Evolutionary conservation across 1,140 invertebrate species (phyloP), one percentile per base, ranked within the genome.

Genomic region (Scaptomyza pallida): DNA sequence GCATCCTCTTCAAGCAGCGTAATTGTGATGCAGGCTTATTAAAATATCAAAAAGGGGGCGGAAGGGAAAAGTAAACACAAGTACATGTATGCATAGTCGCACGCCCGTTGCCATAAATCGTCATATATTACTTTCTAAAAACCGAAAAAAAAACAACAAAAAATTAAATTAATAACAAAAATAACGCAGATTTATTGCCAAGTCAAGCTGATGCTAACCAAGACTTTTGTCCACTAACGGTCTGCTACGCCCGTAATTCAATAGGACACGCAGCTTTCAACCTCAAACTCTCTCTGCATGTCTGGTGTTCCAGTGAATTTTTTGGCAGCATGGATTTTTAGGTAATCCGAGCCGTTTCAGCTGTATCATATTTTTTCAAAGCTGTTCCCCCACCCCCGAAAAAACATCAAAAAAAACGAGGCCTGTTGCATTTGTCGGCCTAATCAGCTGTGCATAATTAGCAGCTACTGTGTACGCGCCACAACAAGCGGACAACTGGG

Each of bases 371-470:
- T 85, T 88, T 80, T 86, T 75, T 89, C 26, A 65, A 78, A 74
- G 19, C 23, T 33, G 17, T 45, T 9, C 21, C 43, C 23, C 40
- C 26, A 2, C 9, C 8, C 8, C 6, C 6, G 6, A 30, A 30
- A 30, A 9, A 9, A 9, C 40, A 35, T 16, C 3, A 52, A 50
- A 52, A 19, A 64, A 37, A 54, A 21, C 26, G 17, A 65, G 55
- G 78, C 74, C 70, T 82, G 77, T 88, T 82, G 81, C 81, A 80
- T 81, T 88, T 88, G 81, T 78, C 67, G 64, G 83, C 78, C 82
- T 88, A 88, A 88, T 88, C 82, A 88, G 83, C 65, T 80, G 78
- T 88, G 62, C 62, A 63, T 88, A 88, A 88, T 88, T 82, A 47
- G 72, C 75, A 82, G 82, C 82, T 88, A 88, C 82, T 88, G 82